phyloP scores from a whole-genome alignment of 2,797 vertebrate genomes.

The Sus cebifrons region DNA sequence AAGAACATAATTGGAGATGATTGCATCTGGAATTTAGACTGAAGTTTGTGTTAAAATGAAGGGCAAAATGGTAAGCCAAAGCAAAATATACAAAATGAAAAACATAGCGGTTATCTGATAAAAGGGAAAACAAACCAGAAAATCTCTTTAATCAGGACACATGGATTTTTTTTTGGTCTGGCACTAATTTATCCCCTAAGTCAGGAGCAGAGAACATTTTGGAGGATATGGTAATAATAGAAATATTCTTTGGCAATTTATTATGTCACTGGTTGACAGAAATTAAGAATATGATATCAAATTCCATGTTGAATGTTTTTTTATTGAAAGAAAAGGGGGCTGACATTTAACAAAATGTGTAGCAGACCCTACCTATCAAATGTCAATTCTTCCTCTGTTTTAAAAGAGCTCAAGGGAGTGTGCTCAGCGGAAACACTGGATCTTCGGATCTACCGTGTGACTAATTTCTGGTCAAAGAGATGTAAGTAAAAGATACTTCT shows the following conservation, averaged over 20 bases:
- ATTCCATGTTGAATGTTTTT: conserved; percentile 40
- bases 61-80: conserved; percentile 29
- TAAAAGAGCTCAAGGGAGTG: not conserved
- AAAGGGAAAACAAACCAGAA: conserved; percentile 3
- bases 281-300: conserved; percentile 16
- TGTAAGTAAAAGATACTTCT: not conserved
- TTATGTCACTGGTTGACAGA: not conserved
- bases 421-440: not conserved
- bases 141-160: conserved; percentile 29
- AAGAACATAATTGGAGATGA: conserved; percentile 8
- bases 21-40: conserved; percentile 12
- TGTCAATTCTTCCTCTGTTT: not conserved
- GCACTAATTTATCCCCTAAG: conserved; percentile 15
- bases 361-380: not conserved
- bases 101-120: not conserved
- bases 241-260: conserved; percentile 33
- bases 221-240: not conserved
- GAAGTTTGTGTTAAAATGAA: conserved; percentile 18
- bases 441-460: not conserved
- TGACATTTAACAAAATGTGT: conserved; percentile 39
- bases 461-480: not conserved
- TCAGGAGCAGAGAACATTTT: not conserved
- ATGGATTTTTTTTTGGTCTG: conserved; percentile 45
- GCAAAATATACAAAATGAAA: conserved; percentile 46
- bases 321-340: not conserved